Evolutionary conservation across 2,888 invertebrate species (phyloP).

Genomic region (Cryptus viduatorius): DNA sequence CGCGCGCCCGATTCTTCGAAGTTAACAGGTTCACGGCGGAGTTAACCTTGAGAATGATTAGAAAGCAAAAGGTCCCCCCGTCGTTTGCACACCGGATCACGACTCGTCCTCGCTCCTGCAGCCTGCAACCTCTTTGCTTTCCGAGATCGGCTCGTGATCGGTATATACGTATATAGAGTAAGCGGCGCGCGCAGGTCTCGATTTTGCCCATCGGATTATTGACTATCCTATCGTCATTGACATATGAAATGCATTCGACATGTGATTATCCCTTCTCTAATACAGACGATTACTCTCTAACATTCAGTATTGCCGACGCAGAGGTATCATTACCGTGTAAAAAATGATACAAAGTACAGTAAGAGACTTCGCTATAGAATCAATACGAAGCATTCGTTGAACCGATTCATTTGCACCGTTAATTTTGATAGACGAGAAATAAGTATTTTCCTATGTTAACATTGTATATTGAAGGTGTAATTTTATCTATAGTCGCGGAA

Average conservation of each 20-base stretch:
- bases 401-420: neutral
- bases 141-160: constrained; percentile 4
- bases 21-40: constrained; percentile 79
- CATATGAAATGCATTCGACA: constrained; percentile 5
- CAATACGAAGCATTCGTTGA: neutral
- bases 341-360: neutral
- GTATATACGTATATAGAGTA: constrained; percentile 12
- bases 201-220: constrained; percentile 15
- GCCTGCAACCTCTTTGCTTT: constrained; percentile 24
- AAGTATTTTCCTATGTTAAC: too few species aligned
- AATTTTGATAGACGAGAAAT: neutral
- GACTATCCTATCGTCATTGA: constrained; percentile 15
- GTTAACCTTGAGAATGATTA: constrained; percentile 84
- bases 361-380: neutral
- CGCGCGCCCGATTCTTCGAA: constrained; percentile 54
- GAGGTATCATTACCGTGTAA: neutral
- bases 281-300: neutral
- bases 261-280: constrained; percentile 1
- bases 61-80: constrained; percentile 83
- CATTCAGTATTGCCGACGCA: neutral
- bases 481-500: too few species aligned
- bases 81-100: constrained; percentile 80
- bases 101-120: constrained; percentile 81
- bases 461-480: too few species aligned
- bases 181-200: neutral